phyloP scores from a whole-genome alignment of 2,888 invertebrate species.

The Brachycybe producta region DNA sequence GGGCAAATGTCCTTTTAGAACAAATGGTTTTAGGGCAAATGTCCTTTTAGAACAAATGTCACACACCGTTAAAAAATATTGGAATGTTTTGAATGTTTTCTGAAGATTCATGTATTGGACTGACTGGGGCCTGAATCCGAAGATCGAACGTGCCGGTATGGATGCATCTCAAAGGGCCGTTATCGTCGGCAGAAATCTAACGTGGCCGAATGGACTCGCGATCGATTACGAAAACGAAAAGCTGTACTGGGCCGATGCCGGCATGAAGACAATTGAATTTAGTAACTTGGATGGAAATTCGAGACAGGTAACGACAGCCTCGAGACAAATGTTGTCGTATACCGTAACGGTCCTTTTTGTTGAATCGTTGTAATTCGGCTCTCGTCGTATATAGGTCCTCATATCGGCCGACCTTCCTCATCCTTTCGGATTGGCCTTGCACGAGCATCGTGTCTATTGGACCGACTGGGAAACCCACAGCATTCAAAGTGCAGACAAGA shows the following conservation, averaged over 20 bases:
- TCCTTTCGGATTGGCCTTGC: slow-evolving; percentile 68
- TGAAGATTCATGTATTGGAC: slow-evolving; percentile 76
- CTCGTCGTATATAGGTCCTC: too few species aligned
- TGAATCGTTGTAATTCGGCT: too few species aligned
- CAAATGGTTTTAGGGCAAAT: too few species aligned
- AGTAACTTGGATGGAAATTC: slow-evolving; percentile 62
- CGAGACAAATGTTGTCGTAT: background rate
- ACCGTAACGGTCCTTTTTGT: background rate
- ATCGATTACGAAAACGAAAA: slow-evolving; percentile 57
- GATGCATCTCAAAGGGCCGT: slow-evolving; percentile 58
- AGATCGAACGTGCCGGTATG: slow-evolving; percentile 78
- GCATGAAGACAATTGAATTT: slow-evolving; percentile 62
- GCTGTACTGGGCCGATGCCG: slow-evolving; percentile 79
- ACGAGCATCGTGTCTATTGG: slow-evolving; percentile 66
- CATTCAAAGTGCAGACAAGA: slow-evolving; percentile 63
- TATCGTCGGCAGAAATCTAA: slow-evolving; percentile 51
- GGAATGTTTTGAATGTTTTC: too few species aligned
- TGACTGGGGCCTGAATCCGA: slow-evolving; percentile 67
- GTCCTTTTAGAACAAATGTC: too few species aligned
- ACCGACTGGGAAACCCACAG: slow-evolving; percentile 69
- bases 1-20: too few species aligned
- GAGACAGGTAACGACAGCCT: slow-evolving; percentile 38
- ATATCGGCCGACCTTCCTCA: slow-evolving; percentile 50
- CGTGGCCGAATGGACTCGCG: slow-evolving; percentile 75
- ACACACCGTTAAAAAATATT: too few species aligned